Evolutionary conservation across 2,113 vertebrate species (phyloP), one percentile per base, ranked within the genome.

Genomic region (Brachypteracias leptosomus): DNA sequence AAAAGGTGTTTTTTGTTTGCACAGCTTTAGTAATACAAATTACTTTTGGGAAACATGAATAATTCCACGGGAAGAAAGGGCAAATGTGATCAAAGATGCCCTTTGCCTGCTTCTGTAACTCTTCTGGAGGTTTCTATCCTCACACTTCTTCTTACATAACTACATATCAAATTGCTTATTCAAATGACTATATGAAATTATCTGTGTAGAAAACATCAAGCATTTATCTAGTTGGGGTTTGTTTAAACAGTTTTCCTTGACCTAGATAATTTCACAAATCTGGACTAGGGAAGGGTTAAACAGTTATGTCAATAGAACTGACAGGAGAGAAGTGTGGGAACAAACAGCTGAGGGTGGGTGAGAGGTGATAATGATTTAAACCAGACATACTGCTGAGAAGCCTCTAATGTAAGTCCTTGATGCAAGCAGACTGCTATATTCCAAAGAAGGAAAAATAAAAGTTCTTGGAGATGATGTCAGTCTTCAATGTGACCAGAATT

Each of bases 351-450:
- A 58, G 51, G 62, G 25, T 38, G 54, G 17, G 11, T n/a, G 36
- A 82, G 67, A 90, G 55, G 63, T 92, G 88, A n/a, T 67, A 74
- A 77, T 77, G 79, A 86, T 71, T 83, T 44, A 86, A 92, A 76
- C 31, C 82, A 80, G 85, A 71, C 49, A 9, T 46, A 51, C 46
- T 77, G 59, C 67, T 80, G 71, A 70, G 46, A 92, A 74, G 46
- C 65, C 20, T 66, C 22, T 74, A 54, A 31, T 36, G 4, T 36
- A 59, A 59, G 35, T 73, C 25, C 73, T 72, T 52, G n/a, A 36
- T 73, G 54, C 22, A 88, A 89, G 10, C 10, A 54, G 13, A 29
- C 22, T 33, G 13, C 61, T 93, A 3, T 7, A 42, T 73, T 88
- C 46, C 8, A 58, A 83, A 82, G 38, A 68, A 61, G 3, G 15